A percentile compares a stretch with the other conserved stretches of the same genome.
These are phyloP conservation scores for Diadromus collaris DNA, from an alignment of 2,888 invertebrate genomes.

Conservation along the genomic window DNA sequence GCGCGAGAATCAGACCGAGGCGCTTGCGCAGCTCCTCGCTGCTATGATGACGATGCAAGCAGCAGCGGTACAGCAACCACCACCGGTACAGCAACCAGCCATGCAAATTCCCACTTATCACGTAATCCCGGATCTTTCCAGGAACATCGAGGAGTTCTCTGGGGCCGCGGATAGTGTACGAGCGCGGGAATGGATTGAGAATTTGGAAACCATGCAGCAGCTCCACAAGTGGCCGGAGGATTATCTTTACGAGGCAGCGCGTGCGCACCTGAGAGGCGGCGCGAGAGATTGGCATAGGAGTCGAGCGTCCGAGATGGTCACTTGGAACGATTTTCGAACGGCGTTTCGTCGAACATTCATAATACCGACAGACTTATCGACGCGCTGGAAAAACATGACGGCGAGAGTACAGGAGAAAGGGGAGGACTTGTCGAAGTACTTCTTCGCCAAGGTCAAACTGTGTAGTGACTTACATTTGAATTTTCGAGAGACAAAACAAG, in stretches of 20 bases:
- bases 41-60: neutral
- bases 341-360: constrained; percentile 7
- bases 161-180: neutral
- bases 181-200: neutral
- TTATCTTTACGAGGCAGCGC: neutral
- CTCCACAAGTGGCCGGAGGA: constrained; percentile 13
- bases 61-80: neutral
- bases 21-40: constrained; percentile 1
- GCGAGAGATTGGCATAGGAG: neutral
- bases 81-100: neutral
- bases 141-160: neutral
- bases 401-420: neutral
- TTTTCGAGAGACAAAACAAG: neutral
- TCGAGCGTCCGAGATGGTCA: neutral
- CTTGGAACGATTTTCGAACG: neutral
- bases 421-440: neutral
- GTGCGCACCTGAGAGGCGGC: neutral
- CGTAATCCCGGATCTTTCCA: neutral
- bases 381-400: neutral
- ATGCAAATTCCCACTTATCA: neutral
- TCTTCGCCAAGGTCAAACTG: constrained; percentile 8
- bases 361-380: neutral
- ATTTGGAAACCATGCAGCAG: constrained; percentile 1
- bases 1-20: neutral
- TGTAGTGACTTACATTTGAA: neutral